Conservation (phyloP, 2,113 vertebrate genomes). For the Dasyornis broadbenti region DNA sequence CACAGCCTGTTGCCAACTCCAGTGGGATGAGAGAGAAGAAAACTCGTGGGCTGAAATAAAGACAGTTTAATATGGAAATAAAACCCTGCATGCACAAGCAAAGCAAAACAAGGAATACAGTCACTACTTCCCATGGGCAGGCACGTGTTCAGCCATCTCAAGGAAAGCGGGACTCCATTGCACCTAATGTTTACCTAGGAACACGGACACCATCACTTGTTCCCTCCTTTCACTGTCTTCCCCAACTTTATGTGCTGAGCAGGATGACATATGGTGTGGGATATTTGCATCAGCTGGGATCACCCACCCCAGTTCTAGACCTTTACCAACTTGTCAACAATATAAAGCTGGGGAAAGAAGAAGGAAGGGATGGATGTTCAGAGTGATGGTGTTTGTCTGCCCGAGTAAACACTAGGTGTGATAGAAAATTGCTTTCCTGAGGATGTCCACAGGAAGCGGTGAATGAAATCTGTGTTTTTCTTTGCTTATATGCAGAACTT, state of each 20-base stretch:
- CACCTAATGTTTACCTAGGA: background rate
- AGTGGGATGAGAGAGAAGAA: background rate
- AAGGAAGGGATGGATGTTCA: background rate
- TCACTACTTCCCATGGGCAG: background rate
- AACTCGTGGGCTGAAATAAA: background rate
- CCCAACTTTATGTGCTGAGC: background rate
- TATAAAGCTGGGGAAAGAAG: background rate
- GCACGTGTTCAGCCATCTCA: background rate
- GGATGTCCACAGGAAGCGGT: accelerated
- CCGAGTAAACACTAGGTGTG: accelerated
- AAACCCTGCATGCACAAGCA: background rate
- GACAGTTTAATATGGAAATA: background rate
- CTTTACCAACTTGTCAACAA: background rate
- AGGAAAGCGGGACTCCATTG: background rate
- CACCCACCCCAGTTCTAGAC: accelerated
- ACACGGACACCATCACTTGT: background rate
- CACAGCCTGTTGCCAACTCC: background rate
- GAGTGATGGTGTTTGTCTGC: background rate
- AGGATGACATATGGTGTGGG: accelerated
- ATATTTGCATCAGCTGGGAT: background rate
- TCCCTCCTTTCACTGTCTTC: background rate
- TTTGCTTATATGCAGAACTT: background rate
- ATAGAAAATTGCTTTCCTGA: background rate
- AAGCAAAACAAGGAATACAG: background rate
- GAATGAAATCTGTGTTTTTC: background rate